phyloP scores from a whole-genome alignment of 2,113 vertebrate genomes.

The Epinephelus moara region DNA sequence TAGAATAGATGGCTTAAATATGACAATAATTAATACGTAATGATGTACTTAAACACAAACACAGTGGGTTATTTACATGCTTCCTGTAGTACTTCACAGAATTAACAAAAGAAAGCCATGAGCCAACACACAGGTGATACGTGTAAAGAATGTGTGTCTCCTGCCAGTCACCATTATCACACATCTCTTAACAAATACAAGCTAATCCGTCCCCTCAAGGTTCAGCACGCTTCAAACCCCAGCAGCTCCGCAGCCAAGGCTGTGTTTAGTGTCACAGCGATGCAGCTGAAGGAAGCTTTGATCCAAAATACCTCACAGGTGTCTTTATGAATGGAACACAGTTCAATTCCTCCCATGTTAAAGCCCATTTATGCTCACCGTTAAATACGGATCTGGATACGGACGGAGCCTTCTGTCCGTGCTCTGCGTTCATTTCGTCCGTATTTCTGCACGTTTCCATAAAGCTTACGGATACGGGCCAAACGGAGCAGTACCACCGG shows the following conservation, averaged over 20 bases:
- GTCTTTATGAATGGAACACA: neutral
- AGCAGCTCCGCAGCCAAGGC: slow-evolving; percentile 13
- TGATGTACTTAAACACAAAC: neutral
- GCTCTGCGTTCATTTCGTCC: no score
- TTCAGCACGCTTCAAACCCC: slow-evolving; percentile 13
- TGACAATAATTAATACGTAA: neutral
- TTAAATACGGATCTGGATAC: no score
- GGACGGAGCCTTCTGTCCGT: no score
- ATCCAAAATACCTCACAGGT: neutral
- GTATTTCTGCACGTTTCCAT: no score
- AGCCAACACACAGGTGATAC: slow-evolving; percentile 10
- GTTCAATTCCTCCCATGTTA: neutral
- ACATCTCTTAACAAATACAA: slow-evolving; percentile 37
- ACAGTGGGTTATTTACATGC: neutral
- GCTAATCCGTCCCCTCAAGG: slow-evolving; percentile 26
- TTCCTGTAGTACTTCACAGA: neutral
- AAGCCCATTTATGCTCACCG: no score
- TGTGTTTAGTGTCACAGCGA: slow-evolving; percentile 1
- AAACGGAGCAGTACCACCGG: no score
- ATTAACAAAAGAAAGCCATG: neutral
- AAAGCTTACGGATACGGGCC: no score
- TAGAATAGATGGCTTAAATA: no score
- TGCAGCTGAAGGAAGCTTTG: neutral
- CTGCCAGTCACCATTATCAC: slow-evolving; percentile 26
- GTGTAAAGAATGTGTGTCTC: slow-evolving; percentile 19